These are phyloP conservation scores for Irena cyanogastra DNA, from an alignment of 2,113 vertebrate genomes.

Conservation along the genomic window DNA sequence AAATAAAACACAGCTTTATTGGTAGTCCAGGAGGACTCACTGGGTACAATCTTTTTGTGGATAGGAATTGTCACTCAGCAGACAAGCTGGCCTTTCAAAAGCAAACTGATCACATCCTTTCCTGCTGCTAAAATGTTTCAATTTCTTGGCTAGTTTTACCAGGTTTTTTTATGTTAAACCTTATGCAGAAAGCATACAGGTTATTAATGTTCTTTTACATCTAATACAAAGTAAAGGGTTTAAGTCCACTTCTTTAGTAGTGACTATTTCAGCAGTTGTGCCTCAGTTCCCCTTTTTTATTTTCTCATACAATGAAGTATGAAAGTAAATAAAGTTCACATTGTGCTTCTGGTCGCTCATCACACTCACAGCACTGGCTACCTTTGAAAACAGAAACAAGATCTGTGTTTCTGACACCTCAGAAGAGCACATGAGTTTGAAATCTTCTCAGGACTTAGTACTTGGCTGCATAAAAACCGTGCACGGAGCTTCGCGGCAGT, in stretches of 20 bases:
- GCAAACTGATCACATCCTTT: not conserved
- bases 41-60: not conserved
- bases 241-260: not conserved
- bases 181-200: not conserved
- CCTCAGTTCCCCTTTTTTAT: not conserved
- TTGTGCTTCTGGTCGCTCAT: not conserved
- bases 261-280: not conserved
- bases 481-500: accelerated
- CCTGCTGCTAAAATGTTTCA: not conserved
- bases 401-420: not conserved
- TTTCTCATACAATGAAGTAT: not conserved
- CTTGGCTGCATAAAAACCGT: not conserved
- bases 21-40: not conserved
- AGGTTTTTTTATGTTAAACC: not conserved
- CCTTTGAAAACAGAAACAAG: not conserved
- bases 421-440: not conserved
- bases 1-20: not conserved
- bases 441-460: not conserved
- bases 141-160: not conserved
- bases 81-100: not conserved
- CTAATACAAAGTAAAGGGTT: not conserved
- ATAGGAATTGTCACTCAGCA: not conserved
- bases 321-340: not conserved
- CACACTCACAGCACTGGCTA: not conserved
- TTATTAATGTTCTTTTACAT: not conserved